Evolutionary conservation across 2,113 vertebrate species (phyloP).

Genomic region (Loxodonta africana): DNA sequence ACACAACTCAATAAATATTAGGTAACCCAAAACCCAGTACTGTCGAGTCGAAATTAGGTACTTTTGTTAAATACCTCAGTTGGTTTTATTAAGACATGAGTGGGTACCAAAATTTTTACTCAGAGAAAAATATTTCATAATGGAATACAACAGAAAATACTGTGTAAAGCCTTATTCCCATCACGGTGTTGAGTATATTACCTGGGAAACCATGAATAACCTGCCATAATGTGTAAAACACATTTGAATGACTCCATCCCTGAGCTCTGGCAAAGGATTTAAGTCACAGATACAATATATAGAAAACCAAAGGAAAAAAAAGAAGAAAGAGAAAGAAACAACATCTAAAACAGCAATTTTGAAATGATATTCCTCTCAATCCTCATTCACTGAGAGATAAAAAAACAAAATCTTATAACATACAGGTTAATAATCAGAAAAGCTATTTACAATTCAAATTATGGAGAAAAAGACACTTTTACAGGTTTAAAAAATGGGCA

Average conservation of each 20-base stretch:
- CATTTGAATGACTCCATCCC: constrained; percentile 48
- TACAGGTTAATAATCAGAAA: constrained; percentile 1
- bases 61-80: constrained; percentile 54
- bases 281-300: constrained; percentile 1
- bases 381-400: constrained; percentile 46
- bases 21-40: too few relatives aligned
- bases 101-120: constrained; percentile 45
- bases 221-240: constrained; percentile 55
- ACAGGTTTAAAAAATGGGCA: neutral
- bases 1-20: constrained; percentile 38
- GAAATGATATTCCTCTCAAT: constrained; percentile 17
- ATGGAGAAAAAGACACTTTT: neutral
- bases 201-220: constrained; percentile 55
- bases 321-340: constrained; percentile 13
- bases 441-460: constrained; percentile 20
- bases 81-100: constrained; percentile 52
- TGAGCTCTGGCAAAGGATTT: constrained; percentile 9
- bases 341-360: constrained; percentile 49
- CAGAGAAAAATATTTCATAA: constrained; percentile 64
- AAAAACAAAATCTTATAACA: constrained; percentile 10
- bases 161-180: constrained; percentile 37
- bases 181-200: constrained; percentile 66
- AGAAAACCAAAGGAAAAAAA: neutral
- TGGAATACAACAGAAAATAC: constrained; percentile 66
- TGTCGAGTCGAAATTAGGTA: neutral